Conservation (phyloP, 2,797 vertebrate genomes). For the Crocodylus rhombifer region DNA sequence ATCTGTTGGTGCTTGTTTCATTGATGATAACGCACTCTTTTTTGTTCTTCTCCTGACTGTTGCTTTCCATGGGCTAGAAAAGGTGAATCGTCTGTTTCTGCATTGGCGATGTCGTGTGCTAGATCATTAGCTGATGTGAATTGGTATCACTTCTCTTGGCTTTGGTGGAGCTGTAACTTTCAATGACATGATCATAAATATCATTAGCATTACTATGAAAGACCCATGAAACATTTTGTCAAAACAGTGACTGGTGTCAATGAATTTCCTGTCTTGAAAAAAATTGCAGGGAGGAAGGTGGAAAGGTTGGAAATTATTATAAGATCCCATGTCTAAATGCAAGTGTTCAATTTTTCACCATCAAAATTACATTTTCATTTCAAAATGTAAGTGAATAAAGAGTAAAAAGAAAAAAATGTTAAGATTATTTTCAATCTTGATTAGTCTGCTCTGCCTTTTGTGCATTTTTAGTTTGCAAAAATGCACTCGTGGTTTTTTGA, state of each 20-base stretch:
- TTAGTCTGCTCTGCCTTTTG: neutral
- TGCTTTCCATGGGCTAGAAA: neutral
- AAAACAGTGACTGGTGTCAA: too few relatives aligned
- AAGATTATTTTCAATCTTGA: too few relatives aligned
- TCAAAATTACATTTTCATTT: too few relatives aligned
- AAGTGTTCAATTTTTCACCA: too few relatives aligned
- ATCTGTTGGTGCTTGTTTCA: neutral
- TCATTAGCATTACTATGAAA: too few relatives aligned
- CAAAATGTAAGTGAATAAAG: too few relatives aligned
- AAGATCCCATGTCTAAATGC: too few relatives aligned
- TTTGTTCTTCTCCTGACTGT: neutral
- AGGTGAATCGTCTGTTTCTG: conserved; percentile 21
- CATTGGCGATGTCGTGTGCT: neutral
- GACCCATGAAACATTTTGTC: too few relatives aligned
- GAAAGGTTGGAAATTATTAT: too few relatives aligned
- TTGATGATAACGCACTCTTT: neutral
- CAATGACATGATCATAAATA: neutral
- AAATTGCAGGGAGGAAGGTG: too few relatives aligned
- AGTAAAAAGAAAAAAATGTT: too few relatives aligned
- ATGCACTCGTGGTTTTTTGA: rapidly evolving
- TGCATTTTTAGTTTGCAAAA: neutral
- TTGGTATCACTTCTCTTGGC: neutral
- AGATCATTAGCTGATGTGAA: neutral
- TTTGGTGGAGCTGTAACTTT: neutral
- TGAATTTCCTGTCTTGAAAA: too few relatives aligned